Conservation (phyloP, 2,797 vertebrate species). For the Harpagifer antarcticus region DNA sequence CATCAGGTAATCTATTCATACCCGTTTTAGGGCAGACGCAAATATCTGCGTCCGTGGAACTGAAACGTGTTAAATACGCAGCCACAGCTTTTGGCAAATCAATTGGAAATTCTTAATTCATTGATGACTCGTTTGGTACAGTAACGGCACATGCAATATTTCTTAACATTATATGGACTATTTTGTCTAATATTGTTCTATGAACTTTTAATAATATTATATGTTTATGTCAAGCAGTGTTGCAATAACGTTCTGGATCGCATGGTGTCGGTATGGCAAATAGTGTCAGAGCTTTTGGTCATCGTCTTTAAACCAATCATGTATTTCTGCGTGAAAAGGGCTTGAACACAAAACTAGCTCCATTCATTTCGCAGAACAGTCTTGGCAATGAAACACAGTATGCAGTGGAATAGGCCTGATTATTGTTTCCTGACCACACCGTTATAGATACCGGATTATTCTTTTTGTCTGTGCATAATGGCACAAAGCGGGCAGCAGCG, state of each 20-base stretch:
- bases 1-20: background rate
- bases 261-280: slow-evolving; percentile 61
- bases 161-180: too few species aligned
- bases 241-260: slow-evolving; percentile 43
- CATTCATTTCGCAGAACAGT: background rate
- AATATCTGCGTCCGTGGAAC: slow-evolving; percentile 29
- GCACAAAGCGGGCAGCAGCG: slow-evolving; percentile 31
- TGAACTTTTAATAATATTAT: background rate
- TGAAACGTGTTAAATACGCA: background rate
- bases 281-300: background rate
- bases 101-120: background rate
- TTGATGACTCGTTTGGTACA: too few species aligned
- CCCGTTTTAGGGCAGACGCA: background rate
- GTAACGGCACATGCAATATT: too few species aligned
- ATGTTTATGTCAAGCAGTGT: background rate
- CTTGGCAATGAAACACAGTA: background rate
- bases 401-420: background rate
- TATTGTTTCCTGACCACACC: background rate
- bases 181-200: background rate
- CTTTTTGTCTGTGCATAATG: slow-evolving; percentile 23
- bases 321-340: background rate
- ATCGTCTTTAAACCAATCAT: slow-evolving; percentile 10
- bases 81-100: background rate
- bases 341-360: background rate
- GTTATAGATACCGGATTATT: background rate